These are phyloP conservation scores for Spodoptera frugiperda DNA, from an alignment of 1,140 invertebrate genomes.

Conservation along the genomic window DNA sequence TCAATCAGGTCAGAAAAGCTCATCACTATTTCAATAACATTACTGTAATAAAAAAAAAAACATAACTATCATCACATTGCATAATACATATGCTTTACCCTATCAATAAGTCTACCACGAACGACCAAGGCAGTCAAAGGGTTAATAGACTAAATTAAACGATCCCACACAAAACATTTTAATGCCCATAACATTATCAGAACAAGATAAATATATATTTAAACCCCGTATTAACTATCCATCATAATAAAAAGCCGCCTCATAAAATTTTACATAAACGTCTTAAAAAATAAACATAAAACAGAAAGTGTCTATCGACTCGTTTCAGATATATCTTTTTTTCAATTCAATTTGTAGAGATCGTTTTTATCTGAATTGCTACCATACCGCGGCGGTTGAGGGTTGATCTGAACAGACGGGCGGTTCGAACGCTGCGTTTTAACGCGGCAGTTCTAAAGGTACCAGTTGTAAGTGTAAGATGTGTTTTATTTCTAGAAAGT, in stretches of 20 bases:
- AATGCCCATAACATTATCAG: slow-evolving; percentile 9
- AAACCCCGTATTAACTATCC: slow-evolving; percentile 25
- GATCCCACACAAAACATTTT: slow-evolving; percentile 13
- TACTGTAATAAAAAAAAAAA: no score
- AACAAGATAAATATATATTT: slow-evolving; percentile 31
- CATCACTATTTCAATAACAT: no score
- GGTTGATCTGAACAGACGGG: slow-evolving; percentile 58
- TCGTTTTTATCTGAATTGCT: slow-evolving; percentile 82
- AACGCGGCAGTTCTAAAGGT: background rate
- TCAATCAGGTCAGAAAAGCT: no score
- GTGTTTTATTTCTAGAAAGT: no score
- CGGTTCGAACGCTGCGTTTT: slow-evolving; percentile 52
- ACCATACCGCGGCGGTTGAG: slow-evolving; percentile 69
- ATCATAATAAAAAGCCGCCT: slow-evolving; percentile 40
- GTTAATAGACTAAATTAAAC: background rate
- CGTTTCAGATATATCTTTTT: slow-evolving; percentile 64
- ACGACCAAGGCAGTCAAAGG: background rate
- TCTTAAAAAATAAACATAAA: slow-evolving; percentile 50
- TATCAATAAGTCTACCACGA: no score
- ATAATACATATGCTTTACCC: no score
- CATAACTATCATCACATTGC: no score
- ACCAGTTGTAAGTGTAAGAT: no score
- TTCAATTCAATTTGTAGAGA: slow-evolving; percentile 81
- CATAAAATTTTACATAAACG: slow-evolving; percentile 45
- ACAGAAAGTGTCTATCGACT: slow-evolving; percentile 51